Evolutionary conservation across 2,113 vertebrate genomes (phyloP).

Genomic region (Nibea albiflora): DNA sequence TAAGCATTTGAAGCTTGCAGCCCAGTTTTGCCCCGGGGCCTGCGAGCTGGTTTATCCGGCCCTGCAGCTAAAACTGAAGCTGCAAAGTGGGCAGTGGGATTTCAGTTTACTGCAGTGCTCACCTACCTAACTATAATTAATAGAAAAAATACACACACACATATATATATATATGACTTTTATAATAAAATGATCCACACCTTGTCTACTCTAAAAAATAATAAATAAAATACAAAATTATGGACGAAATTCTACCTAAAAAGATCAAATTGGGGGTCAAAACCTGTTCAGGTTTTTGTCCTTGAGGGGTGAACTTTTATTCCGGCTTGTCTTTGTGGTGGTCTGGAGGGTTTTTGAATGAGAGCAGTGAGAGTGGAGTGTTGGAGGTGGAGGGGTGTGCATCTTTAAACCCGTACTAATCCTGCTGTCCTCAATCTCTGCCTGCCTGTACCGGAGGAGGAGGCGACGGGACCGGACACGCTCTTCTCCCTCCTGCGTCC

Average conservation of each 20-base stretch:
- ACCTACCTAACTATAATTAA: too few relatives aligned
- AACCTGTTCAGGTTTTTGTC: neutral
- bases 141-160: too few relatives aligned
- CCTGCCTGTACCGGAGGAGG: conserved; percentile 49
- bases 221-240: too few relatives aligned
- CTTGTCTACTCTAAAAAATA: too few relatives aligned
- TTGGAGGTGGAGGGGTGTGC: conserved; percentile 36
- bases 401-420: conserved; percentile 77
- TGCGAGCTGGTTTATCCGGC: neutral
- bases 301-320: neutral
- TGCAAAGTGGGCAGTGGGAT: neutral
- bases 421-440: conserved; percentile 80
- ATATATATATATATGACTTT: too few relatives aligned
- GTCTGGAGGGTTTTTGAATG: conserved; percentile 23
- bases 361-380: conserved; percentile 41
- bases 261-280: neutral
- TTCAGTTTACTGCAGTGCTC: too few relatives aligned
- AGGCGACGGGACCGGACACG: conserved; percentile 15
- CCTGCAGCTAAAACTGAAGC: neutral
- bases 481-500: conserved; percentile 29
- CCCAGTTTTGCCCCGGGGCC: neutral
- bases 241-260: too few relatives aligned
- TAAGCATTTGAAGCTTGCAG: neutral
- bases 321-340: neutral
- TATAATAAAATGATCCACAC: too few relatives aligned